phyloP scores from a whole-genome alignment of 2,888 invertebrate species.

The Drosophila mettleri region DNA sequence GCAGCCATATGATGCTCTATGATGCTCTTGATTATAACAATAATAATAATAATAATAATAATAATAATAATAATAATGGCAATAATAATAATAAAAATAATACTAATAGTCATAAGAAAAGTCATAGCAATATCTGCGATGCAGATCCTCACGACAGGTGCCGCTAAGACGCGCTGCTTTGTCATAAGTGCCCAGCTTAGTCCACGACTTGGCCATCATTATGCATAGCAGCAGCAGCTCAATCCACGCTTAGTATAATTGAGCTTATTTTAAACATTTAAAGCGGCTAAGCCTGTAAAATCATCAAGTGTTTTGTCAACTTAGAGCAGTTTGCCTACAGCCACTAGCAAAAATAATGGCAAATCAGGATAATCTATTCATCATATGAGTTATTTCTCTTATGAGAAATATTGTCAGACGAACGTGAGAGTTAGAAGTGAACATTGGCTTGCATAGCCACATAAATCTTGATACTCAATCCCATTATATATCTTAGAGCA shows the following conservation, averaged over 20 bases:
- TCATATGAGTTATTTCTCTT: background rate
- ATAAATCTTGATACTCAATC: no score
- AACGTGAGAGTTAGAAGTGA: no score
- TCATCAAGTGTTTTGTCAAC: slow-evolving; percentile 4
- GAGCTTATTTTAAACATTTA: slow-evolving; percentile 19
- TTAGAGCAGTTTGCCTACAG: no score
- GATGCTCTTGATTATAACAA: slow-evolving; percentile 47
- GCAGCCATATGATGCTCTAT: slow-evolving; percentile 44
- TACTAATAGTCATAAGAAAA: slow-evolving; percentile 9
- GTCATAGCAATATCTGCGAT: slow-evolving; percentile 18
- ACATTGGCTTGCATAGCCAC: no score
- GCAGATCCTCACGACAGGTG: slow-evolving; percentile 43
- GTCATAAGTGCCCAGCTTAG: slow-evolving; percentile 35
- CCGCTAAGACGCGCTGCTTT: slow-evolving; percentile 32
- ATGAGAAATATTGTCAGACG: background rate
- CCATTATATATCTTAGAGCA: no score
- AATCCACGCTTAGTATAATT: slow-evolving; percentile 26
- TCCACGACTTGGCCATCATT: slow-evolving; percentile 44
- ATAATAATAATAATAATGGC: background rate
- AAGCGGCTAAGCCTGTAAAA: background rate
- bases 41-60: slow-evolving; percentile 1
- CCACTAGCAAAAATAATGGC: no score
- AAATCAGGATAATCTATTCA: background rate
- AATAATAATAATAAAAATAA: background rate
- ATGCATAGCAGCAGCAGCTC: slow-evolving; percentile 38